Conservation (phyloP, 2,113 vertebrate genomes). For the Elgaria multicarinata region DNA sequence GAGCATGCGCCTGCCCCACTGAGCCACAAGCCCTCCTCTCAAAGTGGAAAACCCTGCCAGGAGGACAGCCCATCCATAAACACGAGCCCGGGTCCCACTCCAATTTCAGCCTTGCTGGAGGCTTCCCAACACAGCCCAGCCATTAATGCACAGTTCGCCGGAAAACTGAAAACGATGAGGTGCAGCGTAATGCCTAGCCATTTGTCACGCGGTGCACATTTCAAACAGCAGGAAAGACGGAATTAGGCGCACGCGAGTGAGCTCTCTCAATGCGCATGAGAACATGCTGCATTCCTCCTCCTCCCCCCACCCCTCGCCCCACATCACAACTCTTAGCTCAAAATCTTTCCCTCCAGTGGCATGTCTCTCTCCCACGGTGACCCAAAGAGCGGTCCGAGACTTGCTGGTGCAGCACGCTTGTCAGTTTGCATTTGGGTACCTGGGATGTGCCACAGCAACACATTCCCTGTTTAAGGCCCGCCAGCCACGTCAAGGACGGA, state of each 20-base stretch:
- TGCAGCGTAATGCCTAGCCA: neutral
- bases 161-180: neutral
- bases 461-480: too few species aligned
- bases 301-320: rapidly evolving
- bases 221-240: neutral
- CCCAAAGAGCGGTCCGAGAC: neutral
- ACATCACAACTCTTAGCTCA: too few species aligned
- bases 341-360: neutral
- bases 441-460: too few species aligned
- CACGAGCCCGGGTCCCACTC: neutral
- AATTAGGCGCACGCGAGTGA: neutral
- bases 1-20: neutral
- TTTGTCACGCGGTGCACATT: neutral
- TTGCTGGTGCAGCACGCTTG: neutral
- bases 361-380: neutral
- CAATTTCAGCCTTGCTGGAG: neutral
- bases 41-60: neutral
- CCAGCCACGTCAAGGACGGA: neutral
- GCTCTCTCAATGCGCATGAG: neutral
- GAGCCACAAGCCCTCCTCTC: neutral
- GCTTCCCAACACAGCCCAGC: too few species aligned
- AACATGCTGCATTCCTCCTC: neutral
- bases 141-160: neutral
- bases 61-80: too few species aligned
- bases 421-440: neutral